Base-by-base conservation (phyloP, 2,888 invertebrate species). In the Lasioglossum leucozonium region DNA sequence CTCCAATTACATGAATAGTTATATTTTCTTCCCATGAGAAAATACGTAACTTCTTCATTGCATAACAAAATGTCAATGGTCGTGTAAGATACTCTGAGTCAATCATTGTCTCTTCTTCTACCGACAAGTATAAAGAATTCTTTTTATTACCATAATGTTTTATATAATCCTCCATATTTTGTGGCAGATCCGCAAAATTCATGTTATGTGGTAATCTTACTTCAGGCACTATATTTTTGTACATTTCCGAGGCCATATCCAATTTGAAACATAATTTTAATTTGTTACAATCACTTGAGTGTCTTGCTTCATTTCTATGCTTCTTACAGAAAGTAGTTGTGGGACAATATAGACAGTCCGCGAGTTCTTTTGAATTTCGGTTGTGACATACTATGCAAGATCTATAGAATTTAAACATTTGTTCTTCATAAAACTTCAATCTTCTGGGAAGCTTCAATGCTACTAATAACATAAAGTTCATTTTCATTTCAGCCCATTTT, bases 1-100 rank as follows among this genome's bases (percentile, higher is more conserved):
- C 93, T 22, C 94, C 95, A 82, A 95, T 91, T 22, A 95, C 82
- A 81, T 95, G 95, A 62, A 95, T 79, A n/a, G 88, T 88, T 11
- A 93, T 73, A 40, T 11, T 76, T 13, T 77, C 42, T 11, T 34
- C 47, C 13, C 80, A n/a, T 22, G 71, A 42, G 0, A 67, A 65
- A 69, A 84, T 83, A 34, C 89, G 77, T 47, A 93, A 79, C 82
- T 88, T 90, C 76, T 92, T 88, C 51, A 93, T 67, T 16, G 91
- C 90, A 74, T 93, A 90, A 18, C 94, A 88, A 30, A 94, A 84
- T 8, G 93, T 93, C 67, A 94, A 87, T 10, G 94, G 93, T 82
- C 93, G 89, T n/a, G 94, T 92, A 0, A 93, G 87, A 81, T 89
- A 91, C 83, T 93, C 93, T 0, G 94, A 91, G n/a, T 85, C 87